These are phyloP conservation scores for Tolypeutes matacus DNA, from an alignment of 2,797 vertebrate genomes.

Conservation along the genomic window DNA sequence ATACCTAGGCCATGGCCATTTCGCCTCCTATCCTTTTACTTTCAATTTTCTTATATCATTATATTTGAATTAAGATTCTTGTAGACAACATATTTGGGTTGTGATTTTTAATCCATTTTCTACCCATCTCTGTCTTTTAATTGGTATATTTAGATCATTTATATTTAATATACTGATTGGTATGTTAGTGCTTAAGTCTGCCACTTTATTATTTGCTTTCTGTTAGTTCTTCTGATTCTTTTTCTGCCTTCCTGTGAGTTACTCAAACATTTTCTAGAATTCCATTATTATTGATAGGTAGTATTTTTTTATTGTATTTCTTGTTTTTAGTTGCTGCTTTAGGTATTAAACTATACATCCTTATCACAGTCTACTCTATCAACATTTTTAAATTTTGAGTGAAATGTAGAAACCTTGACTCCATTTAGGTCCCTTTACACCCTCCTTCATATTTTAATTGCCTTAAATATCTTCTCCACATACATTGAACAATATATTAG, in stretches of 20 bases:
- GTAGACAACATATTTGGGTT: not conserved
- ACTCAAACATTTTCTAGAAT: not conserved
- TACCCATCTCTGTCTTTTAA: not conserved
- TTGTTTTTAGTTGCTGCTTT: not conserved
- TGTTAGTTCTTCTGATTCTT: not conserved
- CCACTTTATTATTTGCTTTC: not conserved
- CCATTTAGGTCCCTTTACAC: not conserved
- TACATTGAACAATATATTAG: not conserved
- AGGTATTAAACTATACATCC: not conserved
- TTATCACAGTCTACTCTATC: not conserved
- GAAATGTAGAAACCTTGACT: not conserved
- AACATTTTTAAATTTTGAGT: not conserved
- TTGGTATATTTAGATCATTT: not conserved
- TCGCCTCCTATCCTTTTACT: not conserved
- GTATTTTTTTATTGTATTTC: slow-evolving; percentile 1
- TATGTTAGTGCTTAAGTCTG: not conserved
- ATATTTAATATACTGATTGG: not conserved
- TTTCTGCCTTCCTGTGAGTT: not conserved
- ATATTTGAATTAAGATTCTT: not conserved
- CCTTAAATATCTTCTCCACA: not conserved
- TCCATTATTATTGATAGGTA: slow-evolving; percentile 26
- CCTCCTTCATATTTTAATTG: not conserved
- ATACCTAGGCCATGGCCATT: not conserved
- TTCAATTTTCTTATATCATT: not conserved
- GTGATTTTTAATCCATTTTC: not conserved